Evolutionary conservation across 2,113 vertebrate species (phyloP).

Genomic region (Pholis gunnellus): DNA sequence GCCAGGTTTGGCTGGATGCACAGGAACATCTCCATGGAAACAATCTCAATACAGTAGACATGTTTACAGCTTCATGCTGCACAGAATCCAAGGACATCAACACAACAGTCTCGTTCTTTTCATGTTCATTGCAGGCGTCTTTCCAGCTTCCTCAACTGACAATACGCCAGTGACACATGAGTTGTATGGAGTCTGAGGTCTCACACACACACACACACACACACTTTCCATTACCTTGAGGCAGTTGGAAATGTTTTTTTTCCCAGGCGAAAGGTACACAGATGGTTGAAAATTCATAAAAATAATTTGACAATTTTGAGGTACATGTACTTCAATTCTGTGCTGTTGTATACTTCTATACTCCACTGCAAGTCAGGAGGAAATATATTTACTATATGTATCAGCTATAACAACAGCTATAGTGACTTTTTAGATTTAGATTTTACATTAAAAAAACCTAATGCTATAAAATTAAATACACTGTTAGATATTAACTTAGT

Average conservation of each 20-base stretch:
- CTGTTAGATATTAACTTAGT: not conserved
- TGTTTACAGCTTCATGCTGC: conserved; percentile 36
- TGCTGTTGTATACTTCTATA: not conserved
- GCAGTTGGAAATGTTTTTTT: not conserved
- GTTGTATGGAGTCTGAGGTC: not conserved
- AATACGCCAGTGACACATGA: not conserved
- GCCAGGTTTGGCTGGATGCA: conserved; percentile 20
- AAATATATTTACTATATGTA: not conserved
- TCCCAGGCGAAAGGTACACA: not conserved
- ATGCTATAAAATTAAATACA: not conserved
- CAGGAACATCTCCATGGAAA: conserved; percentile 63
- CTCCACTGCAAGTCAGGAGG: not conserved
- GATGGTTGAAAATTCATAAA: not conserved
- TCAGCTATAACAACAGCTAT: not conserved
- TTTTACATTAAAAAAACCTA: not conserved
- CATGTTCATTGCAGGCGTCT: not conserved
- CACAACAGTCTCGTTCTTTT: conserved; percentile 6
- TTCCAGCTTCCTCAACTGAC: conserved; percentile 19
- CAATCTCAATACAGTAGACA: conserved; percentile 11
- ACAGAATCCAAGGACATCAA: conserved; percentile 12
- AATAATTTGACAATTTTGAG: not conserved
- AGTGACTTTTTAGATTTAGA: not conserved
- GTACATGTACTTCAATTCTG: no score
- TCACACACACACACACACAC: not conserved
- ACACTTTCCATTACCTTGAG: conserved; percentile 32